A percentile compares a stretch with the other conserved stretches of the same genome.
Conservation (phyloP, 2,797 vertebrate species). For the Melanotaenia parkinsoni region DNA sequence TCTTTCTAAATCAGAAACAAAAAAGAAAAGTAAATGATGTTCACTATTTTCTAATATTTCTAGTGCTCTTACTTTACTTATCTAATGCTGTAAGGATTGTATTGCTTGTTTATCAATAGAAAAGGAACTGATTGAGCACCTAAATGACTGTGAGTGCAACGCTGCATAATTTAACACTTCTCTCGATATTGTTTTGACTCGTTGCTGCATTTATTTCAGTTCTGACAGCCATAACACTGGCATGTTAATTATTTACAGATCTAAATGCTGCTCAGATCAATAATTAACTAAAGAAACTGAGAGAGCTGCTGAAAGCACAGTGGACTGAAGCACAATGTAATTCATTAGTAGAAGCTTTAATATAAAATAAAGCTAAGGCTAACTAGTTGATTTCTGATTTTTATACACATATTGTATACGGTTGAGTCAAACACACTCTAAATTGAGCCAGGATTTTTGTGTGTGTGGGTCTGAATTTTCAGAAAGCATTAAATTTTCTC, state of each 20-base stretch:
- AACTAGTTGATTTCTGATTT: conserved; percentile 34
- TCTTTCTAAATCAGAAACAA: no score
- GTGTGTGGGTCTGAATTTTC: conserved; percentile 15
- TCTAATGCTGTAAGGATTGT: conserved; percentile 4
- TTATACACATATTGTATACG: conserved; percentile 12
- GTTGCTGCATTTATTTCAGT: conserved; percentile 52
- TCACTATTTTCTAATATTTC: no score
- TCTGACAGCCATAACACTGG: conserved; percentile 64
- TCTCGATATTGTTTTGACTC: conserved; percentile 78
- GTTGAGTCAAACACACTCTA: conserved; percentile 12
- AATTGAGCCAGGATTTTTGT: conserved; percentile 8
- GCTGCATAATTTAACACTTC: conserved; percentile 76
- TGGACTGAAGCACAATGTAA: conserved; percentile 27
- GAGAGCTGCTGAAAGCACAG: conserved; percentile 45
- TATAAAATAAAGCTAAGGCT: conserved; percentile 19
- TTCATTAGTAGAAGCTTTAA: conserved; percentile 26
- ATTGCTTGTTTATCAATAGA: conserved; percentile 29
- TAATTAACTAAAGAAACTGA: conserved; percentile 72
- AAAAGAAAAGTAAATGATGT: no score
- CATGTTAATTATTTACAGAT: conserved; percentile 78
- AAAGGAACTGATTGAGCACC: conserved; percentile 52
- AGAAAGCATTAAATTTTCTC: neutral
- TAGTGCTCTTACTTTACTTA: neutral
- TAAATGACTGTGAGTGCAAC: conserved; percentile 59
- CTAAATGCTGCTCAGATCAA: conserved; percentile 73